These are phyloP conservation scores for Alosa sapidissima DNA, from an alignment of 2,797 vertebrate species.

Conservation along the genomic window DNA sequence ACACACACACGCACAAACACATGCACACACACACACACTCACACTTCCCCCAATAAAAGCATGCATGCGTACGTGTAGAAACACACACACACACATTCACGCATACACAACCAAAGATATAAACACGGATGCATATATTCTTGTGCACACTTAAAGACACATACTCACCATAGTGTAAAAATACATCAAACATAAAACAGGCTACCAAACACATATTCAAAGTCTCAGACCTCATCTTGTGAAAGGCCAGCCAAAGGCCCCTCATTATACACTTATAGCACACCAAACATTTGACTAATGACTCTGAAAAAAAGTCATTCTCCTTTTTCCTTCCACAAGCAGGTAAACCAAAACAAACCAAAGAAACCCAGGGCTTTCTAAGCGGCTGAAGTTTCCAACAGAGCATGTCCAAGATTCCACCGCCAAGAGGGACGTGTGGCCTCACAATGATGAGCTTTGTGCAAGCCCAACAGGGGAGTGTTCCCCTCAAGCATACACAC, in stretches of 20 bases:
- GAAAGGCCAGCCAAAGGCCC: neutral
- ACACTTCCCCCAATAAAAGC: neutral
- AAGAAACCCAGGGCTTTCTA: constrained; percentile 26
- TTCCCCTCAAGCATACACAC: neutral
- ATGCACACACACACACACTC: neutral
- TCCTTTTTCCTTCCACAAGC: constrained; percentile 21
- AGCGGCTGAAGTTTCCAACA: constrained; percentile 34
- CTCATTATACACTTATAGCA: neutral
- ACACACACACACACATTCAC: constrained; percentile 13
- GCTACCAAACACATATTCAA: neutral
- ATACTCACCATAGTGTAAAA: neutral
- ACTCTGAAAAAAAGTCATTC: neutral
- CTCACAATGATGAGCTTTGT: constrained; percentile 41
- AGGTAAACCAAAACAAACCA: constrained; percentile 36
- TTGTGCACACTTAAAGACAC: neutral
- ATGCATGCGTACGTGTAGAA: neutral
- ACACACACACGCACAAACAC: constrained; percentile 8
- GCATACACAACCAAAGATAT: neutral
- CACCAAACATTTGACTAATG: neutral
- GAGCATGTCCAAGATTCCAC: constrained; percentile 46
- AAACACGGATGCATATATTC: neutral
- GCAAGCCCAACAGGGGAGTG: constrained; percentile 40
- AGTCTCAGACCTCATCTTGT: neutral
- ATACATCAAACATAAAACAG: neutral
- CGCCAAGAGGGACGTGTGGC: constrained; percentile 43